These are phyloP conservation scores for Cebidichthys violaceus DNA, from an alignment of 2,113 vertebrate species.

Conservation along the genomic window DNA sequence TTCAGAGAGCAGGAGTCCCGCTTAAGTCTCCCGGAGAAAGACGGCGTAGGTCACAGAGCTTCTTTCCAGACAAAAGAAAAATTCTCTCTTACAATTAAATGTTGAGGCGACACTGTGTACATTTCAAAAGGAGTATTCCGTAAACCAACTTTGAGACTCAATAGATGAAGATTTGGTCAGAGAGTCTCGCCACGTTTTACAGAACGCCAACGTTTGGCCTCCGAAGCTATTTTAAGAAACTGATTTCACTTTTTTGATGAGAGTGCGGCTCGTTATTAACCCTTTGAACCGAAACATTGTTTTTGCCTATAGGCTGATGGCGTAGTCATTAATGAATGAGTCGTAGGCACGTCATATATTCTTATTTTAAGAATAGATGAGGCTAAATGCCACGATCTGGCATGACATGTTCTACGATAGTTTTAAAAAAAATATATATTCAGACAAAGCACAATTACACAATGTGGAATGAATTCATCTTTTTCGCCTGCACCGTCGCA, in stretches of 20 bases:
- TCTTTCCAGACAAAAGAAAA: neutral
- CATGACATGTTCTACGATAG: neutral
- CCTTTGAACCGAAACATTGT: neutral
- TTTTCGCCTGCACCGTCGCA: neutral
- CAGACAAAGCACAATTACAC: neutral
- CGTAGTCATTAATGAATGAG: neutral
- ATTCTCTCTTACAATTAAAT: neutral
- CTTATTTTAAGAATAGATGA: neutral
- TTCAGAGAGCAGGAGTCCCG: conserved; percentile 22
- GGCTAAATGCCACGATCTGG: neutral
- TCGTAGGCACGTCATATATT: neutral
- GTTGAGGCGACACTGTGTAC: neutral
- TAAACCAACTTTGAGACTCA: neutral
- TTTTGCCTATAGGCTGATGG: neutral
- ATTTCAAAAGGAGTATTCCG: neutral
- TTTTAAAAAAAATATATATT: neutral
- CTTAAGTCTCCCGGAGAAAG: neutral
- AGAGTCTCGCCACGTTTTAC: neutral
- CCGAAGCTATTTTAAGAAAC: neutral
- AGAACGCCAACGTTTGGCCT: neutral
- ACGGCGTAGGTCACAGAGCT: neutral
- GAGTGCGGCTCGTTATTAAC: neutral
- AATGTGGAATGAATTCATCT: neutral
- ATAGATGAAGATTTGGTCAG: neutral
- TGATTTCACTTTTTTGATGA: neutral